These are phyloP conservation scores for Musca domestica DNA, from an alignment of 1,140 invertebrate genomes.

Conservation along the genomic window DNA sequence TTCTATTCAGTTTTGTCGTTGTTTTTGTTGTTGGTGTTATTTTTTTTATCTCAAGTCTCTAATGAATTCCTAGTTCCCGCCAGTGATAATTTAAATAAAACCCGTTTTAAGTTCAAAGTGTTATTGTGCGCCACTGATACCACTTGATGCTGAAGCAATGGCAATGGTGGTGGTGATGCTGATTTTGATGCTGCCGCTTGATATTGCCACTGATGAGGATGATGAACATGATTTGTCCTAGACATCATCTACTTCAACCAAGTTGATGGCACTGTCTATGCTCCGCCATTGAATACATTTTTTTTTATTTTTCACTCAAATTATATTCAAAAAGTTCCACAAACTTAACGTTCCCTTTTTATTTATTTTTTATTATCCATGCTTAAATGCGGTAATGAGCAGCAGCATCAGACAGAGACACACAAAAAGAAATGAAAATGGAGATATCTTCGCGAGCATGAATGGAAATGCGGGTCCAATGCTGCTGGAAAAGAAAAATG, in stretches of 20 bases:
- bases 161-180: neutral
- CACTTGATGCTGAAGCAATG: neutral
- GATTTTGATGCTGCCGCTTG: neutral
- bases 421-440: neutral
- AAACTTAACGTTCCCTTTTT: neutral
- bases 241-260: too few species aligned
- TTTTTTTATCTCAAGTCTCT: neutral
- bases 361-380: slow-evolving; percentile 12
- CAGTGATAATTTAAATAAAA: slow-evolving; percentile 14
- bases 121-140: neutral
- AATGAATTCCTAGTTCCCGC: slow-evolving; percentile 2
- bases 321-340: too few species aligned
- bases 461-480: neutral
- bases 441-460: too few species aligned
- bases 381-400: slow-evolving; percentile 11
- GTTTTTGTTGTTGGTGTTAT: neutral
- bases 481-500: neutral
- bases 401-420: neutral
- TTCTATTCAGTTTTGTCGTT: too few species aligned
- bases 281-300: too few species aligned
- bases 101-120: slow-evolving; percentile 15
- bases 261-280: too few species aligned
- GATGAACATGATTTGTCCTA: too few species aligned
- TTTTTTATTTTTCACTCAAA: too few species aligned
- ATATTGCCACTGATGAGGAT: too few species aligned